Conservation (phyloP, 2,888 invertebrate genomes). For the Philonicus albiceps region DNA sequence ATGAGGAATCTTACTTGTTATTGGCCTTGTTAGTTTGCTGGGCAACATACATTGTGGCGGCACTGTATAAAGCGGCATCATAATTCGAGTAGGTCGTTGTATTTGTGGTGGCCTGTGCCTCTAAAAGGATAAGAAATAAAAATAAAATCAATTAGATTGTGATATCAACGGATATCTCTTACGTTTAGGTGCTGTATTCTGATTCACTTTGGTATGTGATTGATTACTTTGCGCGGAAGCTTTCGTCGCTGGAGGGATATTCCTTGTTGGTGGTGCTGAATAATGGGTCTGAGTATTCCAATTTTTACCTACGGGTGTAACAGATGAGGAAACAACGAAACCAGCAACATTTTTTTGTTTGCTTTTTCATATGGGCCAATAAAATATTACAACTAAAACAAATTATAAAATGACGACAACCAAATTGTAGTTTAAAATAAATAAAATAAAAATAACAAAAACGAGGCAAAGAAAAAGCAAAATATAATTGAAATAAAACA, state of each 20-base stretch:
- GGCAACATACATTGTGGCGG: constrained; percentile 93
- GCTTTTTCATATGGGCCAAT: neutral
- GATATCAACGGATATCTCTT: constrained; percentile 57
- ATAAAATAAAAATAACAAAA: neutral
- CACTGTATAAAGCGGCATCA: constrained; percentile 94
- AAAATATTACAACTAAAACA: neutral
- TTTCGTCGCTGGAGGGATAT: constrained; percentile 69
- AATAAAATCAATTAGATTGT: constrained; percentile 23
- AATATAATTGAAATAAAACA: constrained; percentile 5
- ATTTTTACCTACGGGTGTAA: constrained; percentile 42
- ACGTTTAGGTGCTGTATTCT: constrained; percentile 66
- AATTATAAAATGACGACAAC: neutral
- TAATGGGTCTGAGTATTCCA: constrained; percentile 58
- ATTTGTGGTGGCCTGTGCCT: constrained; percentile 67
- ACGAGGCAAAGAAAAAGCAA: neutral
- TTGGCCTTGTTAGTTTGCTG: constrained; percentile 69
- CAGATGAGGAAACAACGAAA: constrained; percentile 42
- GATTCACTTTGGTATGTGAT: constrained; percentile 49
- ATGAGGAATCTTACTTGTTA: constrained; percentile 49
- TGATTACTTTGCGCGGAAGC: constrained; percentile 58
- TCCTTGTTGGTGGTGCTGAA: constrained; percentile 71
- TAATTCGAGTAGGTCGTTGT: constrained; percentile 83
- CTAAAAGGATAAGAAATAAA: constrained; percentile 41
- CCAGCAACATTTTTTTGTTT: constrained; percentile 33
- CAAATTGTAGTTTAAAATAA: neutral